Base-by-base conservation (phyloP, 2,113 vertebrate species). In the Brienomyrus longianalis region DNA sequence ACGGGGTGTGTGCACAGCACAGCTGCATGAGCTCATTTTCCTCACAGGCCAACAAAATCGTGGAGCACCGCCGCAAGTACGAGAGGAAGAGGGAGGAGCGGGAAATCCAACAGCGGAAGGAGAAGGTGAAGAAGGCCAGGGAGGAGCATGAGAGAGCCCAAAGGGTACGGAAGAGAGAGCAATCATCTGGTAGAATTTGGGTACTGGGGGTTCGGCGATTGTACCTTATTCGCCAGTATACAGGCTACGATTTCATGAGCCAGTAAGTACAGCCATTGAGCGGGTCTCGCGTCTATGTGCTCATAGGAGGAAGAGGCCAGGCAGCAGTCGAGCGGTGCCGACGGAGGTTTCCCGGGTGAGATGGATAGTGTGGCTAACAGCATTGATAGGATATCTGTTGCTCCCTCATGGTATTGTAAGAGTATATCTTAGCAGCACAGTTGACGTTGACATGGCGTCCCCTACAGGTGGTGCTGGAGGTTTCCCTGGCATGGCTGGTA, bases 1-100 rank as follows among this genome's bases (percentile, higher is more conserved):
- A 4, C 13, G 31, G 48, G 35, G 11, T 21, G 85, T 27, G 9
- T 10, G 52, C n/a, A 23, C 23, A 2, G 85, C 3, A 52, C 31
- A 2, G 31, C 10, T 4, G 23, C 27, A 59, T 7, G 54, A 51
- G 3, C 50, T 87, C 3, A 0, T 54, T 59, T 39, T 17, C 56
- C 59, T 88, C 21, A 89, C 92, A 99, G 98, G 98, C 98, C 35
- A 98, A 97, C 93, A 98, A 96, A 93, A 98, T 99, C 92, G 94
- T 96, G 2, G 98, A 99, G 90, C 98, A 99, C 94, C 96, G 97
- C 90, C 97, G 98, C 92, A 99, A 99, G 93, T 99, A 99, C 1
- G 97, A 99, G 92, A 95, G 98, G 88, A 99, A 99, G 90, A 97
- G 96, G 84, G 98, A 98, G 93, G 98, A 99, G 89, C 96, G 96